These are phyloP conservation scores for Pseudopipra pipra DNA, from an alignment of 2,113 vertebrate genomes.

Conservation along the genomic window DNA sequence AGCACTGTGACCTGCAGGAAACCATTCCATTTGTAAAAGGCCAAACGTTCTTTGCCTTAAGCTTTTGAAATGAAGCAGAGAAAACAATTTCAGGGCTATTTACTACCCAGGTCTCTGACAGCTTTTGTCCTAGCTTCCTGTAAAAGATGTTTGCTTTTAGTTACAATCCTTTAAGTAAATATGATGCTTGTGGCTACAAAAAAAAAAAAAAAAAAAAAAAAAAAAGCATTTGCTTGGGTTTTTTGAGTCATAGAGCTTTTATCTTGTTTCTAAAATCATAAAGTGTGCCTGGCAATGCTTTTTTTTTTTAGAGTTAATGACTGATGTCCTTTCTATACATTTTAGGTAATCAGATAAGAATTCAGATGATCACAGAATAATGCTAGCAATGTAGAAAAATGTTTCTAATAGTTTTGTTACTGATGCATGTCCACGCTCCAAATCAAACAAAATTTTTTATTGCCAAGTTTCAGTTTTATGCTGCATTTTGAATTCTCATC, in stretches of 20 bases:
- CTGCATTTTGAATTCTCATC: background rate
- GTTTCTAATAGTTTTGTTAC: background rate
- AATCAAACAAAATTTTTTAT: background rate
- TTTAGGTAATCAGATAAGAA: slow-evolving; percentile 44
- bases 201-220: background rate
- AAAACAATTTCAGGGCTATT: slow-evolving; percentile 79
- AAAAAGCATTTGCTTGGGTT: slow-evolving; percentile 62
- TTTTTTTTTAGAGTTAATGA: slow-evolving; percentile 51
- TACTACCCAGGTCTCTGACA: slow-evolving; percentile 66
- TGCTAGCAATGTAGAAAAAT: background rate
- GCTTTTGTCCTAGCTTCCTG: slow-evolving; percentile 70
- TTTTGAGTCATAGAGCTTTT: slow-evolving; percentile 68
- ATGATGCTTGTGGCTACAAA: slow-evolving; percentile 65
- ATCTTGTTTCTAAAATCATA: slow-evolving; percentile 69
- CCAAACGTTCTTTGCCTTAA: slow-evolving; percentile 72
- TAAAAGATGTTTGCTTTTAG: slow-evolving; percentile 73
- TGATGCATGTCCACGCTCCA: background rate
- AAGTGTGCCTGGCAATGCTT: slow-evolving; percentile 24
- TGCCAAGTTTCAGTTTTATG: background rate
- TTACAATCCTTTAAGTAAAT: slow-evolving; percentile 74
- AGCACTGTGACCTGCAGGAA: slow-evolving; percentile 74
- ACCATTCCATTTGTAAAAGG: slow-evolving; percentile 76
- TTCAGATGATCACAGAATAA: slow-evolving; percentile 25
- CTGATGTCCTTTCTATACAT: slow-evolving; percentile 13
- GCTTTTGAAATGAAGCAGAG: slow-evolving; percentile 75